Base-by-base conservation (phyloP, 2,797 vertebrate genomes). In the Masticophis lateralis region DNA sequence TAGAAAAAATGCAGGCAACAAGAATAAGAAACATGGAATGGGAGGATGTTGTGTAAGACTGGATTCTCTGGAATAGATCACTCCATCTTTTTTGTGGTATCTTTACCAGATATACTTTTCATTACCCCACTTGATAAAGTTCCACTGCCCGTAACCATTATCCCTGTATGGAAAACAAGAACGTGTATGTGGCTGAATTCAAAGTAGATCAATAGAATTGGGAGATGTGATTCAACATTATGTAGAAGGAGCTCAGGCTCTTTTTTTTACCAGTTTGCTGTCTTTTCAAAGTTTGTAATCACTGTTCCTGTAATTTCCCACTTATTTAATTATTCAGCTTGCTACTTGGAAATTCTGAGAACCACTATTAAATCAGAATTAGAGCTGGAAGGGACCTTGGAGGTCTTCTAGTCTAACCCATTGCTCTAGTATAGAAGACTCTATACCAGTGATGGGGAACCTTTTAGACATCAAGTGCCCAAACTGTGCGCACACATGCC, bases 51-150 rank as follows among this genome's bases (percentile, higher is more conserved):
- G 74, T 43, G 9, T 79, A 43, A 5, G 37, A 13, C 37, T 22
- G 18, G 37, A 79, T 79, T 79, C 18, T 43, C 74, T 1, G 4
- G 37, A 79, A 43, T 43, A 43, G 20, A 79, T 43, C 18, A 79
- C 43, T 79, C n/a, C n/a, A 32, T 20, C 14, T 74, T 74, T 74
- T 74, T 74, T 74, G 16, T 18, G 32, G 14, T 9, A 74, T 20
- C 16, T 74, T 37, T 37, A 74, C 32, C 16, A 37, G 32, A 74
- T 74, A 7, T 37, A 20, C 32, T 37, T 74, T 74, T 0, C 69
- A 37, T 37, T 37, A 6, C 16, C 7, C 32, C 37, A 86, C 63
- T 95, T 88, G 51, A 53, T 43, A 90, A 93, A 95, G 89, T 16
- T 3, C 0, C 22, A n/a, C 47, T n/a, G 0, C 0, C 69, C 16